These are phyloP conservation scores for Ptilodon capucinus DNA, from an alignment of 2,888 invertebrate species.

Conservation along the genomic window DNA sequence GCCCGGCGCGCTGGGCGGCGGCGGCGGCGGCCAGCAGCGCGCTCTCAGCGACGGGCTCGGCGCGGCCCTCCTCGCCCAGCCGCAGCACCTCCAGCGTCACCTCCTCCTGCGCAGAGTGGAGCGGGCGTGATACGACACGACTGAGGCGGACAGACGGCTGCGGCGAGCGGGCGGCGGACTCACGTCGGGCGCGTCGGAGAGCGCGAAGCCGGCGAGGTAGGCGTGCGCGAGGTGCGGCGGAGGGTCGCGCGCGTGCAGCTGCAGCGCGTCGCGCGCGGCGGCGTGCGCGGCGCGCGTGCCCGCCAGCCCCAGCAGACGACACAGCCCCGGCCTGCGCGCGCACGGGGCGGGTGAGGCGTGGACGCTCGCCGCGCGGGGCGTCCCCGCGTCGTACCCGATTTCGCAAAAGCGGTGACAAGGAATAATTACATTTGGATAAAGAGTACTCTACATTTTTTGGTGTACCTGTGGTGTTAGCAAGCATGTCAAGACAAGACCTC, in stretches of 20 bases:
- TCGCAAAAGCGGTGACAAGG: too few species aligned
- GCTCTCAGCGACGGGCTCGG: slow-evolving; percentile 22
- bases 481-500: too few species aligned
- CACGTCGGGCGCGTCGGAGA: slow-evolving; percentile 23
- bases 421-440: too few species aligned
- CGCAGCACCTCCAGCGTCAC: slow-evolving; percentile 36
- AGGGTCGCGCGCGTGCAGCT: slow-evolving; percentile 36
- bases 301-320: slow-evolving; percentile 47
- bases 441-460: too few species aligned
- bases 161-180: slow-evolving; percentile 6
- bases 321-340: slow-evolving; percentile 24
- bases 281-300: slow-evolving; percentile 39
- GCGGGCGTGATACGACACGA: not conserved
- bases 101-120: slow-evolving; percentile 17
- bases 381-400: too few species aligned
- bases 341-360: not conserved
- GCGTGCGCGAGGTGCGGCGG: slow-evolving; percentile 23
- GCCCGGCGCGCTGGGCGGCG: slow-evolving; percentile 16
- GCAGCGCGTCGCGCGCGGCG: slow-evolving; percentile 46
- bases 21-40: slow-evolving; percentile 40
- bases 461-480: too few species aligned
- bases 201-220: slow-evolving; percentile 39
- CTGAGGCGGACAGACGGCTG: not conserved
- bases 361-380: not conserved
- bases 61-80: slow-evolving; percentile 37